Percentiles rank a stretch among this genome's conserved stretches.
Conservation (phyloP, 2,113 vertebrate genomes). For the Arizona elegans region DNA sequence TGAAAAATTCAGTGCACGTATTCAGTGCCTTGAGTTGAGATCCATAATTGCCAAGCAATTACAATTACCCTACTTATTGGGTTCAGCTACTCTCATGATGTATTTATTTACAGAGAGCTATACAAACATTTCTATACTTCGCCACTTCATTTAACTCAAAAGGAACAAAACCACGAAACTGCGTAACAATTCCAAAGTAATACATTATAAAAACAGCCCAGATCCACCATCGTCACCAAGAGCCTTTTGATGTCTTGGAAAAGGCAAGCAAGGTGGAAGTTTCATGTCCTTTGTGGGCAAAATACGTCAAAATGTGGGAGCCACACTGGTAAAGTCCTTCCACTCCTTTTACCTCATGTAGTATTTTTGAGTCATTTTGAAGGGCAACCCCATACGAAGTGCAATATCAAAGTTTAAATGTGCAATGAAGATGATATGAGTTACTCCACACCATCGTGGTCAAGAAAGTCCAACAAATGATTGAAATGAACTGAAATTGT, state of each 20-base stretch:
- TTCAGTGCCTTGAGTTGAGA: background rate
- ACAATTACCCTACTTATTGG: background rate
- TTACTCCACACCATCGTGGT: background rate
- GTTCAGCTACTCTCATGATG: background rate
- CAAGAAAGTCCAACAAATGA: background rate
- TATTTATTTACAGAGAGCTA: background rate
- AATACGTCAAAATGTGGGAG: background rate
- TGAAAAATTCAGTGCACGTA: rapidly evolving
- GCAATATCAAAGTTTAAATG: background rate
- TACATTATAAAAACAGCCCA: background rate
- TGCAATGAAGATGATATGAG: background rate
- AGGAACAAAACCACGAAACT: background rate
- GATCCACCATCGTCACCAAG: background rate
- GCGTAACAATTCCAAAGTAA: background rate
- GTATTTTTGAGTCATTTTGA: background rate
- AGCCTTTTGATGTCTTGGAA: background rate
- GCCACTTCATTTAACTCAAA: background rate
- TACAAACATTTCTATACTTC: background rate
- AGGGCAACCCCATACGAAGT: background rate
- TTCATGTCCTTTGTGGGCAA: background rate
- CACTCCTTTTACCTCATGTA: background rate
- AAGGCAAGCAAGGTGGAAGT: background rate
- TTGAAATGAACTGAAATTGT: too few relatives aligned
- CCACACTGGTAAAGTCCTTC: background rate
- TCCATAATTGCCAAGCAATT: background rate